Evolutionary conservation across 1,140 invertebrate genomes (phyloP).

Genomic region (Phymorhynchus buccinoides): DNA sequence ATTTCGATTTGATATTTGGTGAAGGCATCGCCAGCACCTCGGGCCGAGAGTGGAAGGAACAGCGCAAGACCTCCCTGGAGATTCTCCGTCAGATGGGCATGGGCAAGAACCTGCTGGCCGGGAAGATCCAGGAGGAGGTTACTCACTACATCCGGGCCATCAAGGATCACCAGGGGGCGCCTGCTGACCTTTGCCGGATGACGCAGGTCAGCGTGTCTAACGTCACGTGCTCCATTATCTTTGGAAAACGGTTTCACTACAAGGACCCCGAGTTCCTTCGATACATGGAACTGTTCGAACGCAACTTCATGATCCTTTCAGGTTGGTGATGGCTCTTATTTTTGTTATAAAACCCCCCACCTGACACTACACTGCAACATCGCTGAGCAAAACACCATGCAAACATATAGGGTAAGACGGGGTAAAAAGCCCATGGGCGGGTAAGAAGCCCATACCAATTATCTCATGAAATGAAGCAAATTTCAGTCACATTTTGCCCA

Average conservation of each 20-base stretch:
- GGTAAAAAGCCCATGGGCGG: too few species aligned
- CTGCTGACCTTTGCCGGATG: conserved; percentile 35
- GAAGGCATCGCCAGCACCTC: conserved; percentile 76
- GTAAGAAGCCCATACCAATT: too few species aligned
- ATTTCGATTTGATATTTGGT: too few species aligned
- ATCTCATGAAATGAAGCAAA: too few species aligned
- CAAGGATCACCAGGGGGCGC: conserved; percentile 25
- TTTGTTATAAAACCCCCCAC: too few species aligned
- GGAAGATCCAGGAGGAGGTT: conserved; percentile 75
- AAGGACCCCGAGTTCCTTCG: conserved; percentile 66
- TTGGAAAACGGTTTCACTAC: conserved; percentile 63
- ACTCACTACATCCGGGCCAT: conserved; percentile 36
- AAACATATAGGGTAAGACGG: too few species aligned
- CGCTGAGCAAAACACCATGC: too few species aligned
- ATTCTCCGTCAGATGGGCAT: conserved; percentile 86
- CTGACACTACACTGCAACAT: too few species aligned
- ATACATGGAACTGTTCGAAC: conserved; percentile 25
- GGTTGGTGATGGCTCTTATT: too few species aligned
- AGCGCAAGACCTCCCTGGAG: conserved; percentile 82
- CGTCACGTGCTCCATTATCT: conserved; percentile 50
- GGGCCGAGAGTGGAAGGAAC: conserved; percentile 85
- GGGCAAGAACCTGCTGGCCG: conserved; percentile 81
- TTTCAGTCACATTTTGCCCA: too few species aligned
- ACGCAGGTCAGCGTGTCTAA: conserved; percentile 45
- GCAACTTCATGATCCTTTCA: conserved; percentile 19